These are phyloP conservation scores for Osmoderma eremita DNA, from an alignment of 2,888 invertebrate species.

Conservation along the genomic window DNA sequence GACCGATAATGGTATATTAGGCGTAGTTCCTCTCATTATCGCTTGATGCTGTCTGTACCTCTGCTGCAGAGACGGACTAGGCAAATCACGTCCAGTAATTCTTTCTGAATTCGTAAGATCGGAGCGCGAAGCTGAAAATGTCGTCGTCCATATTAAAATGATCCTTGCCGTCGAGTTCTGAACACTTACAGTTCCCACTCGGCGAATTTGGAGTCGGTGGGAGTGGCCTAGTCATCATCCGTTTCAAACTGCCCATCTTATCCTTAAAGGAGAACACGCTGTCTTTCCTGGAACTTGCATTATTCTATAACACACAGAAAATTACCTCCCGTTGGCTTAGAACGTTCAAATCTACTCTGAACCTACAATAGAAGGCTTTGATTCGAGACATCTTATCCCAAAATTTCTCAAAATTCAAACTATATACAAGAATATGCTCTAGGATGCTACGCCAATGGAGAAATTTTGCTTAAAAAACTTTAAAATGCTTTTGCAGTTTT, in stretches of 20 bases:
- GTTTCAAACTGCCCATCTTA: slow-evolving; percentile 66
- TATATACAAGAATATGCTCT: too few relatives aligned
- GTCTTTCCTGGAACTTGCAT: slow-evolving; percentile 57
- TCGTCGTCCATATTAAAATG: neutral
- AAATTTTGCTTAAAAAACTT: neutral
- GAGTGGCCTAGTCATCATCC: slow-evolving; percentile 65
- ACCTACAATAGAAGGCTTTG: slow-evolving; percentile 34
- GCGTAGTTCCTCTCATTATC: slow-evolving; percentile 64
- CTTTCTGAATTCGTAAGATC: slow-evolving; percentile 53
- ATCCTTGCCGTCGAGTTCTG: neutral
- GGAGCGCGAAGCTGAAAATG: slow-evolving; percentile 54
- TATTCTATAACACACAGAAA: slow-evolving; percentile 35
- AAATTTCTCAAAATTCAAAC: too few relatives aligned
- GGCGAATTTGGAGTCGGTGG: slow-evolving; percentile 65
- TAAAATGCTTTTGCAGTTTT: slow-evolving; percentile 34
- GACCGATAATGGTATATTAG: slow-evolving; percentile 59
- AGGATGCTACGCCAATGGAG: neutral
- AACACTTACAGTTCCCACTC: slow-evolving; percentile 32
- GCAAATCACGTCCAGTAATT: slow-evolving; percentile 49
- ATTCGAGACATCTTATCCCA: slow-evolving; percentile 45
- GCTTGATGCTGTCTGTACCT: slow-evolving; percentile 70
- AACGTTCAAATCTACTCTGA: slow-evolving; percentile 48
- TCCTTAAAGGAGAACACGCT: slow-evolving; percentile 60
- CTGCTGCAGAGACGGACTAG: slow-evolving; percentile 65
- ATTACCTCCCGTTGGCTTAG: slow-evolving; percentile 37